These are phyloP conservation scores for Semotilus atromaculatus DNA, from an alignment of 2,797 vertebrate genomes.

Conservation along the genomic window DNA sequence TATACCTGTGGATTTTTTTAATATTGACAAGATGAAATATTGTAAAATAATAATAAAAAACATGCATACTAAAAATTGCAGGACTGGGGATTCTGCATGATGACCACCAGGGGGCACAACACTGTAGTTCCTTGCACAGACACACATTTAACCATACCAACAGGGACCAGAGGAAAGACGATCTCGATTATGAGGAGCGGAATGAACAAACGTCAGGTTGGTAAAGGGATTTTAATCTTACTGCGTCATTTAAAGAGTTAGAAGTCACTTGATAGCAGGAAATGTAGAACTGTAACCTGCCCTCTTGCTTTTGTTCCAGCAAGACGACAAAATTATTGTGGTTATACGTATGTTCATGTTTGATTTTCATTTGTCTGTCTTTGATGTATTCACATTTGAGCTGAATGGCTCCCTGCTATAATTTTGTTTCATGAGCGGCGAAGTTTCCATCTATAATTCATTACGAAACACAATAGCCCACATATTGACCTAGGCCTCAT, in stretches of 20 bases:
- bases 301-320: neutral
- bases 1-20: neutral
- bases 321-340: neutral
- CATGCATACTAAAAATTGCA: neutral
- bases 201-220: slow-evolving; percentile 49
- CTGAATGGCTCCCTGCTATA: neutral
- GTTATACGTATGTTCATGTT: neutral
- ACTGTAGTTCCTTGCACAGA: neutral
- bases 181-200: slow-evolving; percentile 38
- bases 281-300: neutral
- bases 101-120: slow-evolving; percentile 50
- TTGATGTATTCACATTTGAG: neutral
- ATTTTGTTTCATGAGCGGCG: neutral
- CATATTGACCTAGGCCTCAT: slow-evolving; percentile 23
- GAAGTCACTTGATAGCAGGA: slow-evolving; percentile 10
- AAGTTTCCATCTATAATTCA: slow-evolving; percentile 27
- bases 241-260: neutral
- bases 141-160: neutral
- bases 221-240: slow-evolving; percentile 37
- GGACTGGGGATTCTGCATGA: slow-evolving; percentile 11
- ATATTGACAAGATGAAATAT: neutral
- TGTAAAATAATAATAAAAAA: neutral
- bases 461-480: slow-evolving; percentile 8
- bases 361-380: neutral
- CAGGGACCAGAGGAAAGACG: slow-evolving; percentile 49